Percentiles rank a stretch among this genome's conserved stretches.
phyloP scores from a whole-genome alignment of 2,797 vertebrate species.

The Tenualosa ilisha region DNA sequence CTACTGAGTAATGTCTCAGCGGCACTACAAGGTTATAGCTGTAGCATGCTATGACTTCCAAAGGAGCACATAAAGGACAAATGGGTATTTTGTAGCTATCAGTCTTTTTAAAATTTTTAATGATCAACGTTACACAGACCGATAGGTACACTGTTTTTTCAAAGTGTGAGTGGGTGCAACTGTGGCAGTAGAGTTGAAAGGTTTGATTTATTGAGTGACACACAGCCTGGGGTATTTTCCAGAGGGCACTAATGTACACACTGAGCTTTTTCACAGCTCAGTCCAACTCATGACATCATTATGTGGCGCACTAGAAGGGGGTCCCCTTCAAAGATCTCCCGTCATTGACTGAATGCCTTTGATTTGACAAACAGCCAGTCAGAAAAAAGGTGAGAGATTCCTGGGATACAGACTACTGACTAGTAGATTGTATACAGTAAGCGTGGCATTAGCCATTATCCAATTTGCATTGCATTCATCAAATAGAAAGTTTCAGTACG shows the following conservation, averaged over 20 bases:
- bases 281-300: neutral
- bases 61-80: neutral
- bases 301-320: neutral
- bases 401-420: no score
- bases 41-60: neutral
- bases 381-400: neutral
- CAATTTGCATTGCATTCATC: neutral
- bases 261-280: neutral
- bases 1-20: neutral
- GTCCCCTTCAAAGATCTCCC: neutral
- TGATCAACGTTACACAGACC: no score
- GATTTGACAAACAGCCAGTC: neutral
- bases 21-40: neutral
- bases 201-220: constrained; percentile 17
- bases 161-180: neutral
- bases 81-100: neutral
- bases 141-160: neutral
- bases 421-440: no score
- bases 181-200: neutral
- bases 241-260: neutral
- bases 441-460: neutral
- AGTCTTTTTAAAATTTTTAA: neutral
- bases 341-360: neutral
- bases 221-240: neutral
- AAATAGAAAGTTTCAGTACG: neutral